Percentiles rank a stretch among this genome's conserved stretches.
These are phyloP conservation scores for Caenorhabditis sp. DNA, from an alignment of 2,888 invertebrate species.

Conservation along the genomic window DNA sequence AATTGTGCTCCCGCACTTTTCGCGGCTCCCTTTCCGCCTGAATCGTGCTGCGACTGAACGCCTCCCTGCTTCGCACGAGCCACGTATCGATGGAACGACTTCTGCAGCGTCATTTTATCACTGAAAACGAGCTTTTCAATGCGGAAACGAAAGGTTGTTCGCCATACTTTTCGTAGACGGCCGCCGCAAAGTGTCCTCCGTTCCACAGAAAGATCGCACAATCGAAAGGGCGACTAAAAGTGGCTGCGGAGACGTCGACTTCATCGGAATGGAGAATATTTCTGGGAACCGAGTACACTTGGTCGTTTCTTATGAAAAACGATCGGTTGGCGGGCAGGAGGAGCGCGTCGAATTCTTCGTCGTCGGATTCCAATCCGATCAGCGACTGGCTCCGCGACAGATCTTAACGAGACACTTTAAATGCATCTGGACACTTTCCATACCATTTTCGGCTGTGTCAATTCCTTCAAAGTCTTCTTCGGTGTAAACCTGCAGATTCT, in stretches of 20 bases:
- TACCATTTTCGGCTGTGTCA: conserved; percentile 10
- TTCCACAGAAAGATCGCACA: conserved; percentile 87
- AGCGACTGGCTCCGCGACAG: conserved; percentile 4
- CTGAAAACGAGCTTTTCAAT: conserved; percentile 38
- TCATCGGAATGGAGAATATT: conserved; percentile 58
- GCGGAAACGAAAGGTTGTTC: background rate
- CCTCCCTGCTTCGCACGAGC: conserved; percentile 86
- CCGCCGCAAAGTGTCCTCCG: conserved; percentile 89
- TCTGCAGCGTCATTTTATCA: conserved; percentile 83
- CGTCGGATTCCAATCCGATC: conserved; percentile 53
- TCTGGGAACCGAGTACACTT: conserved; percentile 62
- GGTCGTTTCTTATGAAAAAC: conserved; percentile 57
- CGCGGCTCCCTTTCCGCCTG: conserved; percentile 56
- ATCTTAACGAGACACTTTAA: conserved; percentile 5
- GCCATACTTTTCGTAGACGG: conserved; percentile 82
- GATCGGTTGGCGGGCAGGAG: conserved; percentile 46
- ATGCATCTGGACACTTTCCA: background rate
- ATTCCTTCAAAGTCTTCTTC: conserved; percentile 67
- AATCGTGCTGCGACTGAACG: conserved; percentile 63
- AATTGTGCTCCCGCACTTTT: conserved; percentile 67
- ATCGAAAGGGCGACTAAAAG: conserved; percentile 62
- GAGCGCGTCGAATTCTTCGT: conserved; percentile 48
- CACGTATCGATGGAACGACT: conserved; percentile 90
- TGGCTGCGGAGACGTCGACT: conserved; percentile 17
- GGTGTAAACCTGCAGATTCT: conserved; percentile 36